Evolutionary conservation across 2,888 invertebrate genomes (phyloP), one percentile per base, ranked within the genome.

Genomic region (Ceramica pisi): DNA sequence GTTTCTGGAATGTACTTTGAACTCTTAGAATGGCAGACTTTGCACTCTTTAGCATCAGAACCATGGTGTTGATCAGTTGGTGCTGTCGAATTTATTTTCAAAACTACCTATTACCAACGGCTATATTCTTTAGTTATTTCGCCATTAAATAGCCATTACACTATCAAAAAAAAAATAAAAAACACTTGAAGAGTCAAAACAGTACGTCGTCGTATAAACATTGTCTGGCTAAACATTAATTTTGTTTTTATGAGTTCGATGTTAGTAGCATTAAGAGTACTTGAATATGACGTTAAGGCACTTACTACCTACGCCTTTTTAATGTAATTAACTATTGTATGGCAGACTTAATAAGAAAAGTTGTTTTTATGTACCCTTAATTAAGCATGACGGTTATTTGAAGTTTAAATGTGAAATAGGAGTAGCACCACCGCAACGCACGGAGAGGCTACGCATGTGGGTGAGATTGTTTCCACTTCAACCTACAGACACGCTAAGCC

Each of bases 111-210:
- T 76, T 76, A 76, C 8, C 41, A 31, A 55, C 31, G 9, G 50
- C 35, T 53, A 59, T 46, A 57, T 56, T 31, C 63, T 63, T 60
- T 1, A 35, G 46, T 53, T 57, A 67, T 46, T 50, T 67, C n/a
- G 55, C 38, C 44, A 68, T 80, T 78, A 81, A 73, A 78, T 31
- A 44, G 35, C 56, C 50, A 81, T 82, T 71, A 81, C 23, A 67
- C 31, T 62, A n/a, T 14, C 23, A 73, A 65, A 70, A 71, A 31
- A 31, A 26, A 61, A 59, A 67, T 60, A 64, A 73, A 65, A 70
- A 21, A 64, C 66, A 53, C 14, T 19, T 55, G 35, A 57, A 44
- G 38, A 51, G 12, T 26, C 26, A 60, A 55, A 64, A 51, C 51
- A 44, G 2, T 56, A 31, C 38, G 14, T 51, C 38, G 14, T 51